Conservation (phyloP, 2,888 invertebrate genomes). For the Cordylochernes scorpioides region DNA sequence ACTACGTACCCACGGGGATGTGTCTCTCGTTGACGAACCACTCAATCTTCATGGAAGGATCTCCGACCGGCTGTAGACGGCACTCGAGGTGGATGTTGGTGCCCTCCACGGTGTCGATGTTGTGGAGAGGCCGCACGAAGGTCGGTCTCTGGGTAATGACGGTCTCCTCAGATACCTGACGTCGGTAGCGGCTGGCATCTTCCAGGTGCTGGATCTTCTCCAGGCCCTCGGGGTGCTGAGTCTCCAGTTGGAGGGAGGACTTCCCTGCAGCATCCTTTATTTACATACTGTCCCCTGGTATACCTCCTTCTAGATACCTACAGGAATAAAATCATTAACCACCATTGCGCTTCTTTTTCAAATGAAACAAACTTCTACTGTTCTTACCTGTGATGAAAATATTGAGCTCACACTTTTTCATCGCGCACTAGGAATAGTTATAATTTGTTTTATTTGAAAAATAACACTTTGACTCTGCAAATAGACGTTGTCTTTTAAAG, state of each 20-base stretch:
- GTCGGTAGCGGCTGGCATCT: slow-evolving; percentile 21
- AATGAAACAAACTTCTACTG: too few relatives aligned
- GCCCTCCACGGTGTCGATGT: slow-evolving; percentile 39
- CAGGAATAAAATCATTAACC: too few relatives aligned
- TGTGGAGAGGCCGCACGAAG: slow-evolving; percentile 60
- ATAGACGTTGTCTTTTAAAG: too few relatives aligned
- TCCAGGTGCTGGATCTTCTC: slow-evolving; percentile 72
- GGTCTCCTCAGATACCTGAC: slow-evolving; percentile 23
- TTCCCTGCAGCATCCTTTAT: too few relatives aligned
- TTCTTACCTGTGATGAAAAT: too few relatives aligned
- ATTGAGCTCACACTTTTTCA: too few relatives aligned
- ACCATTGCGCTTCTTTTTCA: too few relatives aligned
- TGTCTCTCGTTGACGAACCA: slow-evolving; percentile 89
- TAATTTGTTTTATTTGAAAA: too few relatives aligned
- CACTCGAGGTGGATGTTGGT: slow-evolving; percentile 66
- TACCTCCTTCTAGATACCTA: too few relatives aligned
- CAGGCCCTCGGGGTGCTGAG: slow-evolving; percentile 69
- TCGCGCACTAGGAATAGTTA: too few relatives aligned
- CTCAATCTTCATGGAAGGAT: slow-evolving; percentile 80
- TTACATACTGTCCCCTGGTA: too few relatives aligned
- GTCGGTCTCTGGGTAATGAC: slow-evolving; percentile 57
- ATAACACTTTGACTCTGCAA: too few relatives aligned
- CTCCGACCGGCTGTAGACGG: slow-evolving; percentile 83
- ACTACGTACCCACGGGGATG: slow-evolving; percentile 43
- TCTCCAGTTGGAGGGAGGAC: slow-evolving; percentile 36